Percentiles rank a stretch among this genome's conserved stretches.
Evolutionary conservation across 2,888 invertebrate genomes (phyloP).

Genomic region (Tubulanus polymorphus): DNA sequence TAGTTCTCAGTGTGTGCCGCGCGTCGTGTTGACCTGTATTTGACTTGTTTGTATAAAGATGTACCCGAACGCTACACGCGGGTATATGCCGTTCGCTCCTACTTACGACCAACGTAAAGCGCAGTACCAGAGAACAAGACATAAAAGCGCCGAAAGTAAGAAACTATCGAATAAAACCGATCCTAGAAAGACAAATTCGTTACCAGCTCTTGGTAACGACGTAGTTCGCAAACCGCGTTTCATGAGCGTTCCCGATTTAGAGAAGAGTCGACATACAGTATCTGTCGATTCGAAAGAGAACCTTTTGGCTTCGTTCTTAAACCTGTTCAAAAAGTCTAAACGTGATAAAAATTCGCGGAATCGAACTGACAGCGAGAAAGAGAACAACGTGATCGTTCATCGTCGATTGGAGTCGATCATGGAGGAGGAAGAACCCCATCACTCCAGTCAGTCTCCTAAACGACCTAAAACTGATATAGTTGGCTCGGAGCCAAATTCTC

Average conservation of each 20-base stretch:
- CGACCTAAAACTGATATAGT: too few species aligned
- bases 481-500: too few species aligned
- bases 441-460: too few species aligned
- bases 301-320: not conserved
- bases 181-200: not conserved
- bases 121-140: not conserved
- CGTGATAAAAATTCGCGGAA: too few species aligned
- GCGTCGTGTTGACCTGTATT: too few species aligned
- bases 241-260: not conserved
- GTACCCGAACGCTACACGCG: conserved; percentile 43
- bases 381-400: not conserved
- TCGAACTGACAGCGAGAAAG: not conserved
- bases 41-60: too few species aligned
- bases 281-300: not conserved
- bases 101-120: not conserved
- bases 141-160: not conserved
- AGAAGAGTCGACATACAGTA: not conserved
- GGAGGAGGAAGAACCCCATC: not conserved
- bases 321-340: conserved; percentile 1
- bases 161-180: not conserved
- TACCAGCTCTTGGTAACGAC: not conserved
- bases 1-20: too few species aligned
- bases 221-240: not conserved
- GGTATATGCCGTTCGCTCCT: conserved; percentile 41
- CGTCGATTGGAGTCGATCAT: not conserved